Percentiles rank a stretch among this genome's conserved stretches.
Evolutionary conservation across 2,888 invertebrate genomes (phyloP).

Genomic region (Syritta pipiens): DNA sequence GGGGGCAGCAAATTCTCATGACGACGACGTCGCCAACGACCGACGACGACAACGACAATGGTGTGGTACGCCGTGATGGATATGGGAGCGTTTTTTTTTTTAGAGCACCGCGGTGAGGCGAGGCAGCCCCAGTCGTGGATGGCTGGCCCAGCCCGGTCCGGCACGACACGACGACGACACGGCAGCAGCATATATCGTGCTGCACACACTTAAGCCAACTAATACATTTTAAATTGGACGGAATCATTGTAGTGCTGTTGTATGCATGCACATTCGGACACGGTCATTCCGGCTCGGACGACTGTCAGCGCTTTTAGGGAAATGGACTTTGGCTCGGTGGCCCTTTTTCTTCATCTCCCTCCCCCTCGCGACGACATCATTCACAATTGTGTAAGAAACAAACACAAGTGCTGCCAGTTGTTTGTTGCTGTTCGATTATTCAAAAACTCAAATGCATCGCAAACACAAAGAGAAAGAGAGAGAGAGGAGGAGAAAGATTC

Average conservation of each 20-base stretch:
- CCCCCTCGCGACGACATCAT: neutral
- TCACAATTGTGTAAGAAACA: constrained; percentile 39
- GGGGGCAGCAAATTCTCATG: constrained; percentile 45
- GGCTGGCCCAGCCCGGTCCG: neutral
- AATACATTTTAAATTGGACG: constrained; percentile 57
- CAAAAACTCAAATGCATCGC: constrained; percentile 27
- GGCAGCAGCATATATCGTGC: constrained; percentile 25
- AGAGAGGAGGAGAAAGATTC: constrained; percentile 69
- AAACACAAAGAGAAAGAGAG: constrained; percentile 8
- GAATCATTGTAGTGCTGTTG: constrained; percentile 16
- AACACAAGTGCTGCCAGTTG: constrained; percentile 20
- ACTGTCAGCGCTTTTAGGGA: constrained; percentile 52
- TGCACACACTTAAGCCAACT: constrained; percentile 46
- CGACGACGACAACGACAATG: constrained; percentile 27
- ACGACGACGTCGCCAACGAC: constrained; percentile 15
- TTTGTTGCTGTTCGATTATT: constrained; percentile 35
- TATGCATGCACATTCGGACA: constrained; percentile 15
- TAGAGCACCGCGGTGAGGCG: constrained; percentile 22
- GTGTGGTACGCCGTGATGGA: constrained; percentile 58
- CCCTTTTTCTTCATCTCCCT: constrained; percentile 7
- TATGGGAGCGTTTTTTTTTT: constrained; percentile 52
- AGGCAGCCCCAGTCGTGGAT: constrained; percentile 44
- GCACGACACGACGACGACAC: neutral
- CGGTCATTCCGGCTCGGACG: constrained; percentile 13
- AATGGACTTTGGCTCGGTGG: constrained; percentile 44